Evolutionary conservation across 2,888 invertebrate genomes (phyloP), one percentile per base, ranked within the genome.

Genomic region (Heteropelma amictum): DNA sequence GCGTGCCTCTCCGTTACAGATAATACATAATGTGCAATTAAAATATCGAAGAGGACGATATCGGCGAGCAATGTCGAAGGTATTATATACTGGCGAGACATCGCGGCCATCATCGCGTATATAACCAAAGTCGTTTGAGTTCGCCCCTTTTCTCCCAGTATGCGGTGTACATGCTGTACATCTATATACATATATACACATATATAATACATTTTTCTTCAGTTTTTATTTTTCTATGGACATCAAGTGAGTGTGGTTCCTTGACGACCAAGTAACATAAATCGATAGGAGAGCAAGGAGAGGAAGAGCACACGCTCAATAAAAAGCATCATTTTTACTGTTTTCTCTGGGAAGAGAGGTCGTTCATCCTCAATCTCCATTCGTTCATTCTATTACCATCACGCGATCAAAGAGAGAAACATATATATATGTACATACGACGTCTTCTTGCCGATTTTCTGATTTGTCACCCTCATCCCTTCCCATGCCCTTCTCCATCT

Each of bases 241-340:
- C 56, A 67, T 56, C 47, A 67, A 1, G 82, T 85, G 85, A 87
- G 85, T 86, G 85, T 84, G 86, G 84, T 85, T 84, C 83, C 86
- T 82, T 85, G 86, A 83, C 86, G 78, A 87, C 87, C 83, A 78
- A 77, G 79, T 80, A 79, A 81, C 85, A 85, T 86, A 84, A 86
- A 84, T 86, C 87, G 80, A 86, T 86, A 84, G 14, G 26, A 47
- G 45, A 28, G n/a, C 47, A 42, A 30, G 35, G 28, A 49, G 40
- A 54, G 53, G 49, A 35, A 42, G 40, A 21, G 70, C 54, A 53
- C 26, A 17, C 17, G 63, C 64, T 42, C 47, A 65, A 58, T 45
- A 54, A 53, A 23, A 69, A 67, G 56, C 67, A 71, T 67, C 54
- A 71, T 71, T 75, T 75, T 75, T 71, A n/a, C n/a, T n/a, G 49